Base-by-base conservation (phyloP, 2,113 vertebrate species). In the Prunella fulvescens region DNA sequence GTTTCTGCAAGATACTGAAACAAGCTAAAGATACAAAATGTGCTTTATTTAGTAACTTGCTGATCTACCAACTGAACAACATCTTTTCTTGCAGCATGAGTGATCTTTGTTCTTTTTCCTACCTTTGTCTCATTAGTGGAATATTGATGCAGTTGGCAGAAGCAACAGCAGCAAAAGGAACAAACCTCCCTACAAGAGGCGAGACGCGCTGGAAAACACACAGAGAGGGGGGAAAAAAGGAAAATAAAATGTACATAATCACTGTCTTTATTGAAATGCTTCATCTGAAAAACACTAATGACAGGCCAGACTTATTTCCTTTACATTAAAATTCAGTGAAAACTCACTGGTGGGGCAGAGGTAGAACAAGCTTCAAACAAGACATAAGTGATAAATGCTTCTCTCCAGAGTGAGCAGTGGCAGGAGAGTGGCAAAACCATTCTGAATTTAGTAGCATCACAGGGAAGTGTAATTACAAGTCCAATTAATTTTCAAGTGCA, bases 141-240 rank as follows among this genome's bases (percentile, higher is more conserved):
- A 99, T 99, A 86, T 99, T 99, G 97, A 99, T 99, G 96, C 99
- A 99, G 96, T 99, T 99, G 73, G 99, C 99, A 97, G 99, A 98
- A 81, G 99, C 99, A n/a, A 99, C 99, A 40, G 99, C 99, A 97
- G 99, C 99, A 80, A 99, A 99, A 61, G 99, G 99, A 87, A 99
- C 99, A 92, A 99, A 99, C 17, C 99, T 98, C 96, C 99, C 99
- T 96, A 99, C 96, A 84, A 99, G 98, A 29, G 99, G 99, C 1
- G 99, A 99, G 85, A 99, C 96, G 3, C 97, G 99, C 99, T 99
- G 94, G 54, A 92, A 95, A 79, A 80, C 91, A 67, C 90, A 67
- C 17, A 62, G 77, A 73, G 42, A 80, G 6, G 20, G 18, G 14
- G 3, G 35, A 6, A 8, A 39, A 26, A 47, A 9, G 5, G 60